phyloP scores from a whole-genome alignment of 2,888 invertebrate genomes.

The Diplolepis rosae region DNA sequence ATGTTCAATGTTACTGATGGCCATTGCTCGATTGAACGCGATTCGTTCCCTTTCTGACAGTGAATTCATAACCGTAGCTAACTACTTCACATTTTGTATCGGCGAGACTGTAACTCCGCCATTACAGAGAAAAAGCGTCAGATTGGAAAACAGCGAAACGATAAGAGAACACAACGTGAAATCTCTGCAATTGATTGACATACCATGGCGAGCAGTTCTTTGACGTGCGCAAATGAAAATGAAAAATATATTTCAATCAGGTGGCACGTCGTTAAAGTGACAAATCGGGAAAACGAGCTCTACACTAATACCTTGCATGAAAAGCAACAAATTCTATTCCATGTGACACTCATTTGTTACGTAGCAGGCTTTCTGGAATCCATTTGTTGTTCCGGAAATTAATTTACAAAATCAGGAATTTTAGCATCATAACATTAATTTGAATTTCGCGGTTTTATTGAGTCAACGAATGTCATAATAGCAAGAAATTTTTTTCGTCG shows the following conservation, averaged over 20 bases:
- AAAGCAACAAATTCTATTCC: constrained; percentile 7
- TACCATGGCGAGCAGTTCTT: constrained; percentile 1
- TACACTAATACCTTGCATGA: background rate
- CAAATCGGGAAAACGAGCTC: background rate
- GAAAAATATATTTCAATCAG: constrained; percentile 14
- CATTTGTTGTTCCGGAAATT: too few relatives aligned
- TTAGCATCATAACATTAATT: too few relatives aligned
- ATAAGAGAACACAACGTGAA: constrained; percentile 20
- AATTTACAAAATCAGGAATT: too few relatives aligned
- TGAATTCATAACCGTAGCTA: constrained; percentile 45
- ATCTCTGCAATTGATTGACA: constrained; percentile 22
- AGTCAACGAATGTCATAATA: too few relatives aligned
- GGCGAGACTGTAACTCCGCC: background rate
- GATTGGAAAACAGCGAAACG: constrained; percentile 24
- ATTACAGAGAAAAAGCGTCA: constrained; percentile 22
- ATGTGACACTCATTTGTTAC: background rate
- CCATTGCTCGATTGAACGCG: constrained; percentile 39
- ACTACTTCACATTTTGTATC: constrained; percentile 2
- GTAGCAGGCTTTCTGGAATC: too few relatives aligned
- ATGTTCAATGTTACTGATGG: background rate
- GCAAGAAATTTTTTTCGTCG: too few relatives aligned
- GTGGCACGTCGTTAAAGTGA: constrained; percentile 15
- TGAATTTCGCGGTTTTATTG: too few relatives aligned
- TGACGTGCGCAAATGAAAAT: constrained; percentile 14
- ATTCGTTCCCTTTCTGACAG: constrained; percentile 48